These are phyloP conservation scores for Labeo calbasu DNA, from an alignment of 2,797 vertebrate species.

Conservation along the genomic window DNA sequence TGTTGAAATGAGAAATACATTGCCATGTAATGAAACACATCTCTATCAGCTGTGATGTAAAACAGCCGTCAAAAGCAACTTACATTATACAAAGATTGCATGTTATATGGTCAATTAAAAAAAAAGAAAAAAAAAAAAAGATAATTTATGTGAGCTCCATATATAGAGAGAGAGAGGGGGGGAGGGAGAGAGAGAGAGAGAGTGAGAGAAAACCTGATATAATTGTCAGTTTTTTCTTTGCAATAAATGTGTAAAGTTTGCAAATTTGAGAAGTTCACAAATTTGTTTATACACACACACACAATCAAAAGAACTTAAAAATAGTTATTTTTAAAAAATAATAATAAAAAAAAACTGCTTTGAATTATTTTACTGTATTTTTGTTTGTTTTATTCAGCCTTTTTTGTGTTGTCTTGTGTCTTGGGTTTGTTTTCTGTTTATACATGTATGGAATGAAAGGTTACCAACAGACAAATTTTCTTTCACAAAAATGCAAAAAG, in stretches of 20 bases:
- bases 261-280: no score
- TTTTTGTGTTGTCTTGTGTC: neutral
- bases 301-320: no score
- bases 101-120: neutral
- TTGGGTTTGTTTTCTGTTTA: neutral
- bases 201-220: no score
- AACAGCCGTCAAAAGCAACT: neutral
- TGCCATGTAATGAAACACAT: slow-evolving; percentile 43
- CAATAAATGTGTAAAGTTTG: no score
- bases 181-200: no score
- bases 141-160: neutral
- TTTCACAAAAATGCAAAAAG: neutral
- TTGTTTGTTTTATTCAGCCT: neutral
- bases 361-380: no score
- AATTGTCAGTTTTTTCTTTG: no score
- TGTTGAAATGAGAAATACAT: slow-evolving; percentile 32
- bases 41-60: slow-evolving; percentile 23
- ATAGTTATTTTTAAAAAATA: no score
- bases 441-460: neutral
- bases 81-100: neutral
- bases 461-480: neutral
- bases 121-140: neutral
- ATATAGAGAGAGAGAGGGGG: neutral
- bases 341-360: no score
- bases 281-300: no score